Base-by-base conservation (phyloP, 2,113 vertebrate species). In the Scalopus aquaticus region DNA sequence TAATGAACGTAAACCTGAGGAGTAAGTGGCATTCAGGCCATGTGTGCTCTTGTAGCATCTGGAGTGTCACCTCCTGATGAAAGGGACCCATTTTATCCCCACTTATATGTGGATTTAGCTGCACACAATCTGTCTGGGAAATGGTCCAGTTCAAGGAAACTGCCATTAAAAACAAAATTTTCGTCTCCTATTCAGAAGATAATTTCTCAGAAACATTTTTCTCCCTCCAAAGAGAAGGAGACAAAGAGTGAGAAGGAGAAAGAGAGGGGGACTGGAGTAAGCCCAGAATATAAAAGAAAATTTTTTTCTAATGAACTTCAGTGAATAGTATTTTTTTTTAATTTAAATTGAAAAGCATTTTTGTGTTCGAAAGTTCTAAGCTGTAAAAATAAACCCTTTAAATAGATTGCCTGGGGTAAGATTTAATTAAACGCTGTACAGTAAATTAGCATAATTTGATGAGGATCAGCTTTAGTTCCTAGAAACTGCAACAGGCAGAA, bases 381-480 rank as follows among this genome's bases (percentile, higher is more conserved):
- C 96, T 84, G 73, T 80, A 92, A 95, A 97, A 97, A 96, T 87
- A 97, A 82, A 93, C 88, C 15, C 76, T 64, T 81, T 73, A 96
- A 92, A 64, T 88, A 49, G 93, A 96, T 96, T 97, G 96, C 96
- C 95, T 94, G 62, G 22, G 35, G 80, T 97, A 94, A 87, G 93
- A 80, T 88, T 98, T 98, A 96, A 90, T 95, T 92, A 98, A 97
- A 32, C 0, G 69, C 65, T 89, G 74, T 96, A 96, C 62, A 97
- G 93, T 95, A 97, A 97, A 97, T 97, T 94, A 97, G 97, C 46
- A 95, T 93, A 98, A 96, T 80, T 96, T 97, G 96, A 88, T 94
- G 83, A 96, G 58, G 93, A 95, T 6, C 97, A 72, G 39, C 80
- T 85, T 97, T 98, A 92, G 51, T 96, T 97, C 96, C 54, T 80